These are phyloP conservation scores for Syngnathus acus DNA, from an alignment of 2,797 vertebrate species.

Conservation along the genomic window DNA sequence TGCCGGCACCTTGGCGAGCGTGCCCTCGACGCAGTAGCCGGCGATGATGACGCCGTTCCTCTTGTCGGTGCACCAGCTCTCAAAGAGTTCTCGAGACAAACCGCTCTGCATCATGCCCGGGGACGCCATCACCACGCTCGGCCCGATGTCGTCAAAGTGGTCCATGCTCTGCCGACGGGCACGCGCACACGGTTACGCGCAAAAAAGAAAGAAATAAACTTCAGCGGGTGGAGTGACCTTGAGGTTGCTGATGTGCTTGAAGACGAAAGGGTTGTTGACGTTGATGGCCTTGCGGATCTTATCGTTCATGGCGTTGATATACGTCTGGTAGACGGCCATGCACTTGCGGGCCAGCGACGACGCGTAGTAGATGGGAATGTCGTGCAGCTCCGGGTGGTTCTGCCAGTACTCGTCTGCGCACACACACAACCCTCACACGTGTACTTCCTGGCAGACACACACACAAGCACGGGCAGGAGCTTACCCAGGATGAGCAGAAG, in stretches of 20 bases:
- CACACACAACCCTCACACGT: background rate
- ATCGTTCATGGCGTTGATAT: conserved; percentile 93
- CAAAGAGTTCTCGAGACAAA: conserved; percentile 87
- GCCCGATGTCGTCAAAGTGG: conserved; percentile 91
- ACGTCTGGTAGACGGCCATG: conserved; percentile 93
- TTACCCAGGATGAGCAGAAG: conserved; percentile 90
- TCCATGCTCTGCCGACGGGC: conserved; percentile 81
- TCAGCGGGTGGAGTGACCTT: conserved; percentile 72
- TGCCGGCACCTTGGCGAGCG: conserved; percentile 81
- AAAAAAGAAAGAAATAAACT: too few relatives aligned
- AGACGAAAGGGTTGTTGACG: conserved; percentile 95
- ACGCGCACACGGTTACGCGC: background rate
- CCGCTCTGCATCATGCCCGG: conserved; percentile 96
- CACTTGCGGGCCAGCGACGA: conserved; percentile 92
- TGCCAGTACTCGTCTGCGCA: conserved; percentile 84
- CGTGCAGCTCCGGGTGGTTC: conserved; percentile 90
- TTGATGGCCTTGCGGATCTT: conserved; percentile 95
- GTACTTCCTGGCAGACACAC: background rate
- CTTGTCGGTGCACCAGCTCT: conserved; percentile 96
- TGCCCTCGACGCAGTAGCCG: conserved; percentile 89
- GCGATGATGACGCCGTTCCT: conserved; percentile 92
- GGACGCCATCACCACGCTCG: conserved; percentile 91
- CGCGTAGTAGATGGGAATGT: conserved; percentile 89
- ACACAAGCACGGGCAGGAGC: background rate
- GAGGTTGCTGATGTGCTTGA: conserved; percentile 93